These are phyloP conservation scores for Sesamia inferens DNA, from an alignment of 2,888 invertebrate species.

Conservation along the genomic window DNA sequence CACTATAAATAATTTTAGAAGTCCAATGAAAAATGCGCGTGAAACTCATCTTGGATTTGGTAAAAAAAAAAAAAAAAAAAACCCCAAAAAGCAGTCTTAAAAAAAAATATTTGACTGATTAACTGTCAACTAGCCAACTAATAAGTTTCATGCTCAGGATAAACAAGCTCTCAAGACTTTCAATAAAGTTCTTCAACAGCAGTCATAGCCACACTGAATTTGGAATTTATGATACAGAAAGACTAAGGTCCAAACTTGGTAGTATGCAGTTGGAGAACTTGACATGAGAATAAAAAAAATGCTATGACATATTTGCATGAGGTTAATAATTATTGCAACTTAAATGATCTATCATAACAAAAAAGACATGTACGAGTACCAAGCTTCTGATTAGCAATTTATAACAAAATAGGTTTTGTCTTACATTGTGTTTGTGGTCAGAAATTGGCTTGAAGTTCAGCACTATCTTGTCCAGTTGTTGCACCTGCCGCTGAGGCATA, in stretches of 20 bases:
- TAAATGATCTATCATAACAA: too few relatives aligned
- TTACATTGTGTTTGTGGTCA: conserved; percentile 97
- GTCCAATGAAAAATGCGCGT: too few relatives aligned
- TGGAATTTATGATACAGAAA: neutral
- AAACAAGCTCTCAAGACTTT: neutral
- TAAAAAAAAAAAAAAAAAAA: too few relatives aligned
- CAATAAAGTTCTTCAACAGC: neutral
- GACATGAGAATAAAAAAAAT: neutral
- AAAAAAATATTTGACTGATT: neutral
- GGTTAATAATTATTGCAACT: too few relatives aligned
- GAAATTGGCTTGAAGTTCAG: conserved; percentile 98
- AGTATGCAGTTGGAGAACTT: too few relatives aligned
- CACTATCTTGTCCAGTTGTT: conserved; percentile 96
- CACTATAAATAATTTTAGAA: too few relatives aligned
- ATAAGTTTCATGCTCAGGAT: too few relatives aligned
- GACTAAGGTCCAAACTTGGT: neutral
- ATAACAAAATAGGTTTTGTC: conserved; percentile 62
- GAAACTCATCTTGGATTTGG: too few relatives aligned
- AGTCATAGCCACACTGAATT: neutral
- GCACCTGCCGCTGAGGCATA: conserved; percentile 95
- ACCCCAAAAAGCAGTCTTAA: too few relatives aligned
- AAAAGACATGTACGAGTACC: neutral
- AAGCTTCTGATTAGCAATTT: neutral
- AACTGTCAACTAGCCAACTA: too few relatives aligned
- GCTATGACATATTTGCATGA: neutral